These are phyloP conservation scores for Galaxea fascicularis DNA, from an alignment of 92 coral and sea anemone species.

Conservation along the genomic window DNA sequence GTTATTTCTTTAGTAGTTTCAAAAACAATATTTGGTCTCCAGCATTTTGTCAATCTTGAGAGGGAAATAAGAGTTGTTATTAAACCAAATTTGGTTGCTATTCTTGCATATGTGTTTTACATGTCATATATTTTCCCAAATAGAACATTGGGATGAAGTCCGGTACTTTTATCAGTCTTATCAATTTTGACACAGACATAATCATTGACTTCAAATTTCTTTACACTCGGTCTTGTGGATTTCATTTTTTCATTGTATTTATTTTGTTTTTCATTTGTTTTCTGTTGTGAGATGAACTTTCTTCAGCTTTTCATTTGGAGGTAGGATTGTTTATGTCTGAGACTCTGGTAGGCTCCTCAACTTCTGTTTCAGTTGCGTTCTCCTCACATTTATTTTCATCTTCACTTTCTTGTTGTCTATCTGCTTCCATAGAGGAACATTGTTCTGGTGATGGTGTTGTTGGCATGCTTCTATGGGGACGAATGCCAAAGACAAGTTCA, in stretches of 20 bases:
- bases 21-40: conserved; percentile 18
- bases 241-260: conserved; percentile 23
- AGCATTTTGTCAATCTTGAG: conserved; percentile 10
- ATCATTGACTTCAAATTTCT: conserved; percentile 1
- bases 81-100: conserved; percentile 36
- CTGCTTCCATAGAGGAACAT: too few species aligned
- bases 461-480: not conserved
- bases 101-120: conserved; percentile 4
- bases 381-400: not conserved
- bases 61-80: conserved; percentile 26
- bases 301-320: not conserved
- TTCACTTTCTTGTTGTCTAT: not conserved
- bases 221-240: conserved; percentile 2
- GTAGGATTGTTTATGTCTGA: not conserved
- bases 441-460: not conserved
- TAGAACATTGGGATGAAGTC: too few species aligned
- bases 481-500: conserved; percentile 32
- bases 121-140: conserved; percentile 34
- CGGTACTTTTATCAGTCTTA: too few species aligned
- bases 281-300: too few species aligned
- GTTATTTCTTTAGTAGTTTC: conserved; percentile 20
- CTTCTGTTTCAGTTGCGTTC: not conserved
- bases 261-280: too few species aligned
- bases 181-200: too few species aligned
- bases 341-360: too few species aligned